Conservation (phyloP, 30 jellyfish, hydroid and myxozoan genomes). For the Sanderia malayensis region DNA sequence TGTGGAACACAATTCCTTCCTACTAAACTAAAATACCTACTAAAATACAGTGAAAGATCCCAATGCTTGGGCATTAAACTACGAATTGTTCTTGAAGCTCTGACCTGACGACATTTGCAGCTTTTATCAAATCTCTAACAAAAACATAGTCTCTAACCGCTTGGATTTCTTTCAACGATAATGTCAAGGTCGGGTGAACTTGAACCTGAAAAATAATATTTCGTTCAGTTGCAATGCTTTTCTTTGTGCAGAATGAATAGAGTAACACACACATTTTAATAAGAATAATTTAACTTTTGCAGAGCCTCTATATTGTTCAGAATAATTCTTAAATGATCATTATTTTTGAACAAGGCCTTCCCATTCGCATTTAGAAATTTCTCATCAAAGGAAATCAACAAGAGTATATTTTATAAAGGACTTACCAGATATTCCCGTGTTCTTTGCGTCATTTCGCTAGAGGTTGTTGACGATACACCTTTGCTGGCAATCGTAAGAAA, state of each 20-base stretch:
- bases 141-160: neutral
- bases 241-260: too few relatives aligned
- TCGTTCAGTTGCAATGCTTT: neutral
- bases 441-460: neutral
- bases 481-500: neutral
- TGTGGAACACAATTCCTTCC: too few relatives aligned
- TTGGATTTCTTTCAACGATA: neutral
- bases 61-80: too few relatives aligned
- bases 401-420: too few relatives aligned
- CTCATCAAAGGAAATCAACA: neutral
- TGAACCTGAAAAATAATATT: neutral
- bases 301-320: too few relatives aligned
- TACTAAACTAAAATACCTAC: too few relatives aligned
- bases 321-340: too few relatives aligned
- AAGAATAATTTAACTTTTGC: too few relatives aligned
- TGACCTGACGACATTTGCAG: neutral
- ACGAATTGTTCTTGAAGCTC: neutral
- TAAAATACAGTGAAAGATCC: too few relatives aligned
- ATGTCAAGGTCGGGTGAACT: neutral
- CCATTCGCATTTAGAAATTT: neutral
- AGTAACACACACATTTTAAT: too few relatives aligned
- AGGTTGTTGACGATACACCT: neutral
- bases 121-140: neutral
- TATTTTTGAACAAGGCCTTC: too few relatives aligned
- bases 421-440: neutral